phyloP scores from a whole-genome alignment of 2,888 invertebrate species.

The Melanchra persicariae region DNA sequence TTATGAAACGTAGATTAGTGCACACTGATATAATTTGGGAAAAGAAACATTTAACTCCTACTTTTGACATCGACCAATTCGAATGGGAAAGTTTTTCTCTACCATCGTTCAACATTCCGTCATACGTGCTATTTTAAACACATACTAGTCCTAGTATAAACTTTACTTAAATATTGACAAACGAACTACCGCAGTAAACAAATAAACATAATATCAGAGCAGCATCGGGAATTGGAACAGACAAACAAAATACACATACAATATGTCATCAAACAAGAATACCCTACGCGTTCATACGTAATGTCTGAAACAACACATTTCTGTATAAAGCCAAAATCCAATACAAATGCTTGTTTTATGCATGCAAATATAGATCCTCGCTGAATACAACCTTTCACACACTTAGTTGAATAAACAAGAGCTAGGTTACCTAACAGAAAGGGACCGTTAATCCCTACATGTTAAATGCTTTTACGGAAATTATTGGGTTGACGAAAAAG shows the following conservation, averaged over 20 bases:
- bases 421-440: conserved; percentile 31
- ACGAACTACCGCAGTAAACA: conserved; percentile 13
- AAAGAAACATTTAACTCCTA: no score
- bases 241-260: conserved; percentile 51
- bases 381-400: conserved; percentile 21
- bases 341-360: conserved; percentile 61
- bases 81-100: background rate
- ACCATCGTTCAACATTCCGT: background rate
- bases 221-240: conserved; percentile 24
- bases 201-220: conserved; percentile 36
- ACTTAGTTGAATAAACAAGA: conserved; percentile 38
- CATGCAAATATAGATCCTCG: conserved; percentile 51
- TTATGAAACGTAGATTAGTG: no score
- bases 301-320: conserved; percentile 44
- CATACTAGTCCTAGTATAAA: background rate
- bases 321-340: conserved; percentile 43
- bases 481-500: conserved; percentile 11
- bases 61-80: no score
- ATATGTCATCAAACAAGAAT: conserved; percentile 44
- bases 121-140: background rate
- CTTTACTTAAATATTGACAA: conserved; percentile 1
- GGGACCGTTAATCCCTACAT: conserved; percentile 9
- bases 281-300: conserved; percentile 39
- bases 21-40: no score
- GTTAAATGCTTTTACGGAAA: conserved; percentile 25